Conservation (phyloP, 2,888 invertebrate species). For the Sphaerophoria taeniata region DNA sequence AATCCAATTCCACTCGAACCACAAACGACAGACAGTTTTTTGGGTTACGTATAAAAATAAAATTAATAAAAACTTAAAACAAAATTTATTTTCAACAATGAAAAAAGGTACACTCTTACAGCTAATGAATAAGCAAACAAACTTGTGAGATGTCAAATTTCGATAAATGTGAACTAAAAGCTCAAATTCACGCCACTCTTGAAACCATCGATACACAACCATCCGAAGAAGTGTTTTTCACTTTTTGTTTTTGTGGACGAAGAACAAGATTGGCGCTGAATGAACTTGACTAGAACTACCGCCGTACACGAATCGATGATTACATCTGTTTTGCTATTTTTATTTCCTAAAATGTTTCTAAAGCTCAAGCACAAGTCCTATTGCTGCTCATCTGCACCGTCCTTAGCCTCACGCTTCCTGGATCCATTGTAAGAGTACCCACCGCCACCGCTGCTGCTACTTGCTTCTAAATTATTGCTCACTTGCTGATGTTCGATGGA, state of each 20-base stretch:
- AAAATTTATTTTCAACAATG: constrained; percentile 25
- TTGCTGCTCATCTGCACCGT: constrained; percentile 4
- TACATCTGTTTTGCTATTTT: neutral
- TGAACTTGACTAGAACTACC: constrained; percentile 69
- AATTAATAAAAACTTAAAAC: constrained; percentile 14
- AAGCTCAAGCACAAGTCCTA: constrained; percentile 30
- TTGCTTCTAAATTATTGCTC: constrained; percentile 53
- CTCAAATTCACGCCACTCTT: neutral
- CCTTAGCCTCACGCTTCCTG: constrained; percentile 58
- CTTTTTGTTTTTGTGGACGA: constrained; percentile 22
- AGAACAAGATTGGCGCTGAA: constrained; percentile 54
- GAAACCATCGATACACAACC: constrained; percentile 12
- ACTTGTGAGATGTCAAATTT: neutral
- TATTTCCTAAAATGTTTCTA: constrained; percentile 7
- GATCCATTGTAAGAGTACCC: constrained; percentile 54
- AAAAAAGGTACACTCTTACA: constrained; percentile 3
- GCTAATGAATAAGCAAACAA: neutral
- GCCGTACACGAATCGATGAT: constrained; percentile 54
- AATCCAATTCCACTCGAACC: no score
- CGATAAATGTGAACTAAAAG: neutral
- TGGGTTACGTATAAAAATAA: neutral
- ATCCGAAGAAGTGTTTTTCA: neutral
- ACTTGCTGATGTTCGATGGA: constrained; percentile 61
- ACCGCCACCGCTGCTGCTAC: neutral
- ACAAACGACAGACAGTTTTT: neutral